phyloP scores from a whole-genome alignment of 2,113 vertebrate species.

The Craseonycteris thonglongyai region DNA sequence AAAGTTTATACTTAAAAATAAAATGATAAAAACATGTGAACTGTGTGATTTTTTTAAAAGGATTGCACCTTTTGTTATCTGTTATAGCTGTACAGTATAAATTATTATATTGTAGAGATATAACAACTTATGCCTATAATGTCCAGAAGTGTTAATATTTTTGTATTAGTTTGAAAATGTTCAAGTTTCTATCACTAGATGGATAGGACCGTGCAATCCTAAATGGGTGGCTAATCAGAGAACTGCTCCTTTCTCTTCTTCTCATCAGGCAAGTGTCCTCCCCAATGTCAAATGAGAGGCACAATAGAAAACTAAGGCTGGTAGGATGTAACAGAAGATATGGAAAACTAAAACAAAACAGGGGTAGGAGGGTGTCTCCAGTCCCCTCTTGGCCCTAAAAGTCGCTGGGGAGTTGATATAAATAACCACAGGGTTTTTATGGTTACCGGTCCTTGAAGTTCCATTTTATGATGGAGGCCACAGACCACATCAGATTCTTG shows the following conservation, averaged over 20 bases:
- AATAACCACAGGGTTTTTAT: conserved; percentile 65
- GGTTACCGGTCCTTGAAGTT: conserved; percentile 58
- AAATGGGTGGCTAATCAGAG: conserved; percentile 68
- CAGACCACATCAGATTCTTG: conserved; percentile 72
- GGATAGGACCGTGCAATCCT: conserved; percentile 74
- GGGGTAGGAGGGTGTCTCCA: conserved; percentile 57
- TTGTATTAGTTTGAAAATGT: conserved; percentile 84
- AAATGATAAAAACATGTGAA: conserved; percentile 89
- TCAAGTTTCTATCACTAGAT: conserved; percentile 76
- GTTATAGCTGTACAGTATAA: conserved; percentile 89
- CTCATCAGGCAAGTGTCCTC: conserved; percentile 72
- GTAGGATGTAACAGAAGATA: conserved; percentile 69
- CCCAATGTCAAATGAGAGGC: conserved; percentile 66
- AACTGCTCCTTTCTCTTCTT: conserved; percentile 49
- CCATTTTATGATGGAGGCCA: conserved; percentile 64
- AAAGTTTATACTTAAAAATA: conserved; percentile 97
- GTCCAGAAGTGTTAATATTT: conserved; percentile 87
- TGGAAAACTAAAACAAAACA: background rate
- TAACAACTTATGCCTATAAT: conserved; percentile 83
- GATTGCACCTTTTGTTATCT: conserved; percentile 85
- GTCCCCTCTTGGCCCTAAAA: conserved; percentile 69
- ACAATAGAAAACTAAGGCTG: conserved; percentile 69
- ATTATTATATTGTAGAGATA: conserved; percentile 88
- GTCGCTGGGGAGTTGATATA: conserved; percentile 64
- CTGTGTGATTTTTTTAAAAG: conserved; percentile 86